A percentile compares a stretch with the other conserved stretches of the same genome.
Conservation (phyloP, 2,888 invertebrate species). For the Dastarcus helophoroides region DNA sequence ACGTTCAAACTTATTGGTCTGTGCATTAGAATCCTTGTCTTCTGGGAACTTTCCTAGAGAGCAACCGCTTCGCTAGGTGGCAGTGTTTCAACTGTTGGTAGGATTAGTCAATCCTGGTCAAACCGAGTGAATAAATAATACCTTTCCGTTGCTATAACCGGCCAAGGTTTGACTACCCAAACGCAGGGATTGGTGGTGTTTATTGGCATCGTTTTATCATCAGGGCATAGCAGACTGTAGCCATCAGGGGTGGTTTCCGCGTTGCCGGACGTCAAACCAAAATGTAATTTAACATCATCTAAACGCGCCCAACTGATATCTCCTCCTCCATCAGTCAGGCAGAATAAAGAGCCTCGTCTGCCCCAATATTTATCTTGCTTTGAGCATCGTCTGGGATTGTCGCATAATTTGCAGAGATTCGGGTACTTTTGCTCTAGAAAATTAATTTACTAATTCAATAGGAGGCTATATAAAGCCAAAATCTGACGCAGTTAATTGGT, state of each 20-base stretch:
- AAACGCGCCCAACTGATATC: constrained; percentile 74
- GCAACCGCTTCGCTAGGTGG: too few relatives aligned
- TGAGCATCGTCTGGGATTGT: constrained; percentile 48
- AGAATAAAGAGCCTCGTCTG: constrained; percentile 65
- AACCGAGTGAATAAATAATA: too few relatives aligned
- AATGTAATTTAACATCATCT: constrained; percentile 54
- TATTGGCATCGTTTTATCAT: constrained; percentile 55
- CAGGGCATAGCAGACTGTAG: constrained; percentile 64
- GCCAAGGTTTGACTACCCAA: constrained; percentile 73
- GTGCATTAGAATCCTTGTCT: too few relatives aligned
- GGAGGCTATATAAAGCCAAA: too few relatives aligned
- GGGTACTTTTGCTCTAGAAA: constrained; percentile 50
- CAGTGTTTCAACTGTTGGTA: too few relatives aligned
- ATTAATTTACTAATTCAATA: too few relatives aligned
- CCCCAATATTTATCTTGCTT: constrained; percentile 72
- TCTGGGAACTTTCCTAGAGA: too few relatives aligned
- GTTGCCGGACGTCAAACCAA: constrained; percentile 42
- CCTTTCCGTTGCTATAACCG: constrained; percentile 58
- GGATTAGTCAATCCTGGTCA: too few relatives aligned
- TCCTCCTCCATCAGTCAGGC: constrained; percentile 65
- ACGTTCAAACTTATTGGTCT: too few relatives aligned
- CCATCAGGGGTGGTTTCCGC: constrained; percentile 37
- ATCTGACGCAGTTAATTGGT: too few relatives aligned
- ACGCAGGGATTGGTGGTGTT: constrained; percentile 50
- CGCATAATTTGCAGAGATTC: constrained; percentile 63